A percentile compares a stretch with the other conserved stretches of the same genome.
These are phyloP conservation scores for Physocephala rufipes DNA, from an alignment of 2,888 invertebrate genomes.

Conservation along the genomic window DNA sequence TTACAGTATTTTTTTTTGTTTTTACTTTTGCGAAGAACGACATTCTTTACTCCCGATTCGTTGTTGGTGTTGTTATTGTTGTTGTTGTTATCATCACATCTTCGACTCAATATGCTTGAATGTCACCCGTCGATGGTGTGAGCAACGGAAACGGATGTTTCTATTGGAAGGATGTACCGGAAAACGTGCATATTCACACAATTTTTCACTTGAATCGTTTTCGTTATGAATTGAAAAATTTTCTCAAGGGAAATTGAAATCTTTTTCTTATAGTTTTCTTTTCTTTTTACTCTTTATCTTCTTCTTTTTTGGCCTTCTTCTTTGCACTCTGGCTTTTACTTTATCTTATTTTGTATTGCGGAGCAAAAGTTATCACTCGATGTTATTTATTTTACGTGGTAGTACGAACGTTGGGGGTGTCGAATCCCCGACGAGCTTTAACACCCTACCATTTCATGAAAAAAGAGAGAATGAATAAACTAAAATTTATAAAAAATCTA, in stretches of 20 bases:
- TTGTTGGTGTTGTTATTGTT: not conserved
- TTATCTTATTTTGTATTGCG: no score
- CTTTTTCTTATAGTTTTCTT: not conserved
- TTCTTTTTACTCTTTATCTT: not conserved
- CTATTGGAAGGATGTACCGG: constrained; percentile 28
- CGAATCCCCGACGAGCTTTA: not conserved
- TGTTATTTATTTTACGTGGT: constrained; percentile 1
- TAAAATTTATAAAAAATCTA: not conserved
- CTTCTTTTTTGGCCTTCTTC: not conserved
- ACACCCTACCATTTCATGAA: not conserved
- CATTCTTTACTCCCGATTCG: not conserved
- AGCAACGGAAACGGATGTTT: constrained; percentile 16
- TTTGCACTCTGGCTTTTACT: not conserved
- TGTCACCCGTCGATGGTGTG: not conserved
- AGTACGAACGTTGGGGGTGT: not conserved
- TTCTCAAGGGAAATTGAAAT: not conserved
- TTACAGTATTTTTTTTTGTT: constrained; percentile 24
- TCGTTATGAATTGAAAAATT: constrained; percentile 31
- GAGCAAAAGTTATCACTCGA: not conserved
- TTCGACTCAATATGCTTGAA: not conserved
- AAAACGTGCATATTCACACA: constrained; percentile 32
- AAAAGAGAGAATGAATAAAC: not conserved
- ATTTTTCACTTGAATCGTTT: constrained; percentile 34
- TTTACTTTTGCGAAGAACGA: constrained; percentile 12
- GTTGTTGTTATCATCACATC: constrained; percentile 16